A percentile compares a stretch with the other conserved stretches of the same genome.
Conservation (phyloP, 2,113 vertebrate genomes). For the Eulacestoma nigropectus region DNA sequence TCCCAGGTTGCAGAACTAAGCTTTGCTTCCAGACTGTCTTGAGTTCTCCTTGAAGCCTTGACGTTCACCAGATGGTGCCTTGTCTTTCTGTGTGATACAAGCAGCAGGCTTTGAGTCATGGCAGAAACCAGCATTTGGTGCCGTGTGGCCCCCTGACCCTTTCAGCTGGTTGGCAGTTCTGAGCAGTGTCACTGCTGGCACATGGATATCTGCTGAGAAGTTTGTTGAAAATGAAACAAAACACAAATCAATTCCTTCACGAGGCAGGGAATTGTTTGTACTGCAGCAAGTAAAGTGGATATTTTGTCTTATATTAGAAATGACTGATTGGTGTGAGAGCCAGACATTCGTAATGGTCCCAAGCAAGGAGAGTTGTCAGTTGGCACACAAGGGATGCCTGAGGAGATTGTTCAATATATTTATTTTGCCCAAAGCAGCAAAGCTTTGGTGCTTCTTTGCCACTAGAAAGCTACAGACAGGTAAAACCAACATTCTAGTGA, state of each 20-base stretch:
- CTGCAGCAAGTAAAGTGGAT: neutral
- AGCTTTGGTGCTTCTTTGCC: neutral
- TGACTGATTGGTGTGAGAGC: neutral
- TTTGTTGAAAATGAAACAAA: neutral
- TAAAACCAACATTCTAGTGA: neutral
- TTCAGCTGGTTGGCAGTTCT: neutral
- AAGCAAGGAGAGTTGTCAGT: neutral
- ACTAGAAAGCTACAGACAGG: neutral
- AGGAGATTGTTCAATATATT: neutral
- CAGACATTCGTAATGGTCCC: neutral
- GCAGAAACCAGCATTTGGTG: neutral
- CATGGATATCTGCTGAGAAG: neutral
- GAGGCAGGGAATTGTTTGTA: neutral
- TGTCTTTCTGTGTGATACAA: neutral
- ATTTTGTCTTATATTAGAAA: neutral
- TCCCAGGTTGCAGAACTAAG: neutral
- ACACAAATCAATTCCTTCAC: neutral
- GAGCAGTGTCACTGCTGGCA: neutral
- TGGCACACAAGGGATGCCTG: neutral
- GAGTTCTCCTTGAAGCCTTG: neutral
- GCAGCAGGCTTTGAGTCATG: neutral
- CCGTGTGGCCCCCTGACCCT: neutral
- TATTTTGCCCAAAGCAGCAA: neutral
- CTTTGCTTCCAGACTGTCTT: neutral
- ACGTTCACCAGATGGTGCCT: neutral